Evolutionary conservation across 2,113 vertebrate species (phyloP).

Genomic region (Mesitornis unicolor): DNA sequence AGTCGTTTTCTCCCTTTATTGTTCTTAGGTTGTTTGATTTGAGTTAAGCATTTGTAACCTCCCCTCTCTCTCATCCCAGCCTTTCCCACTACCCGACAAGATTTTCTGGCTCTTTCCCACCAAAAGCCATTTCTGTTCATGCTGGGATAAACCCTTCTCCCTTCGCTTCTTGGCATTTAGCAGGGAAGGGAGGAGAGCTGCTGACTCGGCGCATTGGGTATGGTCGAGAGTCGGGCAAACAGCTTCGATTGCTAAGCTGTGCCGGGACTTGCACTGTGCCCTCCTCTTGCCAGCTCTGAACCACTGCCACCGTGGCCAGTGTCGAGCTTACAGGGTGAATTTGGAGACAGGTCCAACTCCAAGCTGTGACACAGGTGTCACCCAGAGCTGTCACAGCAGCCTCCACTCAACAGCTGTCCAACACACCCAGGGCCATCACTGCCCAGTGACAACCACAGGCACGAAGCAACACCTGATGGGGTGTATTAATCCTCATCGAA

Average conservation of each 20-base stretch:
- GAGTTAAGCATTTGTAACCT: background rate
- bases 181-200: background rate
- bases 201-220: background rate
- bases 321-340: background rate
- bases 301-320: rapidly evolving
- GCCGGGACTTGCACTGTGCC: background rate
- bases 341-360: background rate
- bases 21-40: background rate
- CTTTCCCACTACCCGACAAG: background rate
- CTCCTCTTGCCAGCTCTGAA: background rate
- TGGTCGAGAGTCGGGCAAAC: background rate
- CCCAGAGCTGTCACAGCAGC: background rate
- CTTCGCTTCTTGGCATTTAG: background rate
- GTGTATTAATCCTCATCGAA: background rate
- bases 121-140: background rate
- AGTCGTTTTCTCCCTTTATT: background rate
- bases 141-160: background rate
- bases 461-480: background rate
- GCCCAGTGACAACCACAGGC: background rate
- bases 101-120: background rate
- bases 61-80: background rate
- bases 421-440: rapidly evolving
- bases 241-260: background rate
- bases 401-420: background rate
- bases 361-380: background rate